These are phyloP conservation scores for Anisognathus igniventris DNA, from an alignment of 2,797 vertebrate genomes.

Conservation along the genomic window DNA sequence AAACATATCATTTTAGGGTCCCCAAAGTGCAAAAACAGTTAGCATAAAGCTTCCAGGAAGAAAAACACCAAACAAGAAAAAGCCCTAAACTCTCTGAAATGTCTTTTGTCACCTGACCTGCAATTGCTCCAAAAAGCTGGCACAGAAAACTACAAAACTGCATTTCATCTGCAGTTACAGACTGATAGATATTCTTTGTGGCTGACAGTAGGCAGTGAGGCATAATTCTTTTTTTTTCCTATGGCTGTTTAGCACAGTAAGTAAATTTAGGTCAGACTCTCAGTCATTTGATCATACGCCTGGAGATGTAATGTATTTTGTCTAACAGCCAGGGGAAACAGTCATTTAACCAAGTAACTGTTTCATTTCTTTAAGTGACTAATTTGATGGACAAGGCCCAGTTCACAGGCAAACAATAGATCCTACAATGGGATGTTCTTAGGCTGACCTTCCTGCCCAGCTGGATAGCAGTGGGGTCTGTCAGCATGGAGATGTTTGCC, in stretches of 20 bases:
- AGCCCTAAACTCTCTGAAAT: background rate
- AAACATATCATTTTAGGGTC: background rate
- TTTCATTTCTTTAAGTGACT: constrained; percentile 12
- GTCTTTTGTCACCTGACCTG: constrained; percentile 10
- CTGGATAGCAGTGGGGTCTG: background rate
- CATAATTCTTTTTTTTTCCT: background rate
- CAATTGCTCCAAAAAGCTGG: background rate
- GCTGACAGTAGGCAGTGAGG: constrained; percentile 25
- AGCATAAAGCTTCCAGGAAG: background rate
- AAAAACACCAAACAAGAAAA: background rate
- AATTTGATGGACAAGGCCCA: background rate
- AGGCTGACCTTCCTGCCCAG: background rate
- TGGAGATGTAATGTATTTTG: constrained; percentile 1
- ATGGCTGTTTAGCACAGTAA: constrained; percentile 10
- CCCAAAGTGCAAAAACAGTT: background rate
- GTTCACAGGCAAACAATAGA: background rate
- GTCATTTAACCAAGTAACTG: constrained; percentile 19
- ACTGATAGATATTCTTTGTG: background rate
- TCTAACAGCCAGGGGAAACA: constrained; percentile 17
- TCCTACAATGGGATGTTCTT: background rate
- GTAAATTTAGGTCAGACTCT: constrained; percentile 52
- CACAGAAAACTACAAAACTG: background rate
- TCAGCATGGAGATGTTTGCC: background rate
- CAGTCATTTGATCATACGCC: background rate
- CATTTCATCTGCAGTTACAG: constrained; percentile 29